Conservation (phyloP, 2,888 invertebrate species). For the Papilio elwesi region DNA sequence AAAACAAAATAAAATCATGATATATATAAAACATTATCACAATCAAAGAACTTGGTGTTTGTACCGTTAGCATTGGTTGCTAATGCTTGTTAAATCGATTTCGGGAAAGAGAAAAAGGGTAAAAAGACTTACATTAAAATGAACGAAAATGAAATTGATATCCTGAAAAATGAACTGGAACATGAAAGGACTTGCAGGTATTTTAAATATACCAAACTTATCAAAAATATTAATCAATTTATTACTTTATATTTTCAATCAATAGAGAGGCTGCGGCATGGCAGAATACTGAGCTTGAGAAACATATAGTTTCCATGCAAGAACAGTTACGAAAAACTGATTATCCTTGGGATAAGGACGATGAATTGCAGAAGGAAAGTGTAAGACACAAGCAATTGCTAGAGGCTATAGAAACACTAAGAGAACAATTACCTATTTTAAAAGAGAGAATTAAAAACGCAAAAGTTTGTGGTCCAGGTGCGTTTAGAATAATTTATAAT, state of each 20-base stretch:
- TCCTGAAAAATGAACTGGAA: constrained; percentile 75
- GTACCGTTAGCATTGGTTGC: constrained; percentile 41
- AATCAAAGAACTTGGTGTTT: not conserved
- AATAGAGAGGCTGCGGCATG: constrained; percentile 75
- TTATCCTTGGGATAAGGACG: constrained; percentile 74
- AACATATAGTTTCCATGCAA: constrained; percentile 73
- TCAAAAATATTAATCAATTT: not conserved
- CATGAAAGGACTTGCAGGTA: constrained; percentile 79
- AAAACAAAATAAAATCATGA: not conserved
- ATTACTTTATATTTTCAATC: not conserved
- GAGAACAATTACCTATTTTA: constrained; percentile 68
- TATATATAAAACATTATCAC: not conserved
- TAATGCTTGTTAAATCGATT: constrained; percentile 50
- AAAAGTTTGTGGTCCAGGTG: constrained; percentile 77
- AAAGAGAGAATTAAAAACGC: constrained; percentile 78
- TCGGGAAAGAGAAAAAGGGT: not conserved
- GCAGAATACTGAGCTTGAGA: constrained; percentile 79
- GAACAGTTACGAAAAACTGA: constrained; percentile 74
- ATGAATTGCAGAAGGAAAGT: constrained; percentile 69
- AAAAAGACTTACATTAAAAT: constrained; percentile 48
- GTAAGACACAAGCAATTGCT: constrained; percentile 69
- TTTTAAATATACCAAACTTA: not conserved
- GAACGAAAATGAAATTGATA: constrained; percentile 78
- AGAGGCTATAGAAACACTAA: constrained; percentile 70
- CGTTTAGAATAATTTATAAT: not conserved